A percentile compares a stretch with the other conserved stretches of the same genome.
Evolutionary conservation across 1,140 invertebrate species (phyloP).

Genomic region (Ips nitidus): DNA sequence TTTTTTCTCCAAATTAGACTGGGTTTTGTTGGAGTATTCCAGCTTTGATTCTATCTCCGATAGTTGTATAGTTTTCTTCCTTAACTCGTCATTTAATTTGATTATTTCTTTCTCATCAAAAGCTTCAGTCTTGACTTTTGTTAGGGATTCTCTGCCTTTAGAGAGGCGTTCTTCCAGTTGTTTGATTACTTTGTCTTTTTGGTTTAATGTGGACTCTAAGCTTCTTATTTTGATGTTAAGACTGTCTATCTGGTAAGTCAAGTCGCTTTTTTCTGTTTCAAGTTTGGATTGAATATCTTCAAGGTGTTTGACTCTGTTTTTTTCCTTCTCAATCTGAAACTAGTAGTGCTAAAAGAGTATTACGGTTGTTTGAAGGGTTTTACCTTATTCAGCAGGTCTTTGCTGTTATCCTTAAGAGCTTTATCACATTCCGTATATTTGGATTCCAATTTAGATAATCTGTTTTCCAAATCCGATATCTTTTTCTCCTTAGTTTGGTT

Average conservation of each 20-base stretch:
- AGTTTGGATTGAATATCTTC: slow-evolving; percentile 62
- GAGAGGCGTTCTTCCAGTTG: slow-evolving; percentile 55
- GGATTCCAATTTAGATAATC: slow-evolving; percentile 62
- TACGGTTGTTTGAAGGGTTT: background rate
- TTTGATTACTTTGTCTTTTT: slow-evolving; percentile 61
- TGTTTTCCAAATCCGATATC: slow-evolving; percentile 59
- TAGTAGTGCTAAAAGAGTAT: background rate
- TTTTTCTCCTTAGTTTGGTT: slow-evolving; percentile 60
- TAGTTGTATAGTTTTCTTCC: slow-evolving; percentile 56
- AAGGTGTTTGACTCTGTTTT: slow-evolving; percentile 57
- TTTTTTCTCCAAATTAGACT: slow-evolving; percentile 59
- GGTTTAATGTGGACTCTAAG: slow-evolving; percentile 59
- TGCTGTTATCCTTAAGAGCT: slow-evolving; percentile 61
- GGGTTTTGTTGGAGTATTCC: slow-evolving; percentile 63
- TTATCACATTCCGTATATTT: slow-evolving; percentile 63
- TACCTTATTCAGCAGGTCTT: slow-evolving; percentile 64
- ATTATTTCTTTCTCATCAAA: slow-evolving; percentile 38
- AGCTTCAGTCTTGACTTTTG: slow-evolving; percentile 34
- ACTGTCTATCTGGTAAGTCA: slow-evolving; percentile 50
- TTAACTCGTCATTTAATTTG: slow-evolving; percentile 53
- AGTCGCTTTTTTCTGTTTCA: slow-evolving; percentile 54
- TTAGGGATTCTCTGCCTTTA: slow-evolving; percentile 41
- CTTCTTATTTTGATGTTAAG: slow-evolving; percentile 59
- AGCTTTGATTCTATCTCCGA: slow-evolving; percentile 60
- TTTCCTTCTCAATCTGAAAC: slow-evolving; percentile 61